Base-by-base conservation (phyloP, 2,888 invertebrate species). In the Caenorhabditis wallacei region DNA sequence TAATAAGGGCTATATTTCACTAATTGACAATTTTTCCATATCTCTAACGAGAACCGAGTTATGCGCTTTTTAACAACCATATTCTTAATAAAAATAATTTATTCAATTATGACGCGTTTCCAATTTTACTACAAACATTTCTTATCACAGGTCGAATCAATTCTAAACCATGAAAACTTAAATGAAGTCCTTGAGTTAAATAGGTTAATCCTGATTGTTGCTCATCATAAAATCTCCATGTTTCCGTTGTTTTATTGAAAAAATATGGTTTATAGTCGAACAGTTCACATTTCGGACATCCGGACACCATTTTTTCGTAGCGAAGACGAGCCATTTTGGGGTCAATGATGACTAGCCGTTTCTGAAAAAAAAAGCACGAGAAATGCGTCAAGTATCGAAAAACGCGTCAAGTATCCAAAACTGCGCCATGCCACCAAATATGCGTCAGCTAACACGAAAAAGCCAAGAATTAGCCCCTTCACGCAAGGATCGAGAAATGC, bases 141-240 rank as follows among this genome's bases (percentile, higher is more conserved):
- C 13, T 68, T 30, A 53, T 53, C 18, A 20, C 30, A 1, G 51
- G 26, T 20, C 68, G 35, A 48, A 68, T n/a, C 35, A 53, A 20
- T 37, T 68, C 68, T 20, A 68, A 53, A 13, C 68, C 68, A 53
- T 68, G 48, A 35, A 37, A 37, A 18, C 20, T 48, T 18, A 68
- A 68, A 68, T 68, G 68, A 5, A 48, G 30, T 10, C 22, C 53
- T 20, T 22, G 13, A 1, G 35, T 68, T 0, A 68, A 13, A 37
- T 53, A 68, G 8, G 37, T 13, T 8, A 68, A 48, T 30, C 68
- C 54, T 16, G 11, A 10, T 1, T 54, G 11, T 1, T 7, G 1
- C 10, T 54, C 54, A 54, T 54, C 54, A 16, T 54, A 54, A 26
- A 54, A 26, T 54, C 54, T 24, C 54, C 54, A 54, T 3, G 24